Base-by-base conservation (phyloP, 1,140 invertebrate genomes). In the Ostrea edulis region DNA sequence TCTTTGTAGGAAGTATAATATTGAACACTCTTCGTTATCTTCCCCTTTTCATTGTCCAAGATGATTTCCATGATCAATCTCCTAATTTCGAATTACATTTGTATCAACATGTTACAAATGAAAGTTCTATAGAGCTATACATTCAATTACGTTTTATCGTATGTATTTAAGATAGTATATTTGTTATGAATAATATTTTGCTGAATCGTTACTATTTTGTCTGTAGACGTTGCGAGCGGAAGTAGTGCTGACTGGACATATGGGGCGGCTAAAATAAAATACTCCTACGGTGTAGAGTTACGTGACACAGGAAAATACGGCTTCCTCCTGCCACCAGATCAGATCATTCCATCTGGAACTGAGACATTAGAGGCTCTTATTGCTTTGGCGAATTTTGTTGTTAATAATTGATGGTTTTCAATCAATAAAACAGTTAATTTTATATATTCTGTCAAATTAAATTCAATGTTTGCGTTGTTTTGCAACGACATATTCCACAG, bases 261-360 rank as follows among this genome's bases (percentile, higher is more conserved):
- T 82, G 92, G 88, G 17, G 86, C 87, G 22, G 83, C 86, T 11
- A 89, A 87, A 0, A 89, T 93, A 44, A 93, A 91, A 83, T 93
- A 91, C 85, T 91, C 92, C 0, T 92, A 91, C 68, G 91, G 88
- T 0, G 90, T 93, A 12, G 92, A 93, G 58, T 87, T 93, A 17
- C 84, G 92, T 52, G 93, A 93, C 82, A 90, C 62, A 12, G 93
- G 93, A 22, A 65, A 90, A 82, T 94, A 95, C 89, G 96, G 96
- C n/a, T 96, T 96, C 91, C 88, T 96, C 14, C 92, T 96, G 11
- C 96, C 96, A 8, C 91, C 93, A 17, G 92, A 94, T 9, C 96
- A 96, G 90, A 97, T 98, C 86, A 94, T 96, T 55, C 96, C 97
- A 25, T 96, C 97, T 86, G 97, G 96, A 4, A 93, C 95, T 88